phyloP scores from a whole-genome alignment of 2,113 vertebrate species.

The Beaufortia kweichowensis region DNA sequence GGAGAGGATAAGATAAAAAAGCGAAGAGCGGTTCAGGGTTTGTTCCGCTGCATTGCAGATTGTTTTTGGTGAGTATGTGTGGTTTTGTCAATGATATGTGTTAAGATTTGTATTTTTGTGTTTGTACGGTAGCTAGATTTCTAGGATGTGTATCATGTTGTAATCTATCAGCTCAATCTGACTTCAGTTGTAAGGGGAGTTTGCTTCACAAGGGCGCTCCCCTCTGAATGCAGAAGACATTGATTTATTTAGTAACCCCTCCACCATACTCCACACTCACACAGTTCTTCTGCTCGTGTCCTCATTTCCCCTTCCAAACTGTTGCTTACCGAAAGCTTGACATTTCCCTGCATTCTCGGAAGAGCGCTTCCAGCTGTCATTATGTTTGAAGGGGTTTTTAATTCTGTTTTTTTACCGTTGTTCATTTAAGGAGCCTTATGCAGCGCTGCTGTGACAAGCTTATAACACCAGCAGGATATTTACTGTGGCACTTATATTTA shows the following conservation, averaged over 20 bases:
- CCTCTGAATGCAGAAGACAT: conserved; percentile 28
- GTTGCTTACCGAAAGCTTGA: conserved; percentile 19
- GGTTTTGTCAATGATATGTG: not conserved
- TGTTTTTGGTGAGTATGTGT: not conserved
- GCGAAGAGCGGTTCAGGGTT: not conserved
- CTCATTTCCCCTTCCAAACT: conserved; percentile 33
- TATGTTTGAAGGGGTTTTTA: not conserved
- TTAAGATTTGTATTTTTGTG: conserved; percentile 1
- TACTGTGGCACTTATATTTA: not conserved
- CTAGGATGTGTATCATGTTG: conserved; percentile 14
- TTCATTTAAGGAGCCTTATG: not conserved
- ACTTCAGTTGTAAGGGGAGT: conserved; percentile 4
- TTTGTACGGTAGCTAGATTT: not conserved
- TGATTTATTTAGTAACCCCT: conserved; percentile 40
- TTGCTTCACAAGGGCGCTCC: conserved; percentile 17
- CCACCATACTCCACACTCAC: conserved; percentile 17
- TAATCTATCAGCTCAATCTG: conserved; percentile 22
- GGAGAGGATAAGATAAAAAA: not conserved
- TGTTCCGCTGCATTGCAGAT: not conserved
- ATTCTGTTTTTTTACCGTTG: not conserved
- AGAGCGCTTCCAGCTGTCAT: conserved; percentile 16
- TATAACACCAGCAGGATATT: not conserved
- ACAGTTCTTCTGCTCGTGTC: not conserved
- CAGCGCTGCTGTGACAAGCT: not conserved
- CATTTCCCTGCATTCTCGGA: conserved; percentile 26